Base-by-base conservation (phyloP, 1,140 invertebrate species). In the Coenobita brevimanus region DNA sequence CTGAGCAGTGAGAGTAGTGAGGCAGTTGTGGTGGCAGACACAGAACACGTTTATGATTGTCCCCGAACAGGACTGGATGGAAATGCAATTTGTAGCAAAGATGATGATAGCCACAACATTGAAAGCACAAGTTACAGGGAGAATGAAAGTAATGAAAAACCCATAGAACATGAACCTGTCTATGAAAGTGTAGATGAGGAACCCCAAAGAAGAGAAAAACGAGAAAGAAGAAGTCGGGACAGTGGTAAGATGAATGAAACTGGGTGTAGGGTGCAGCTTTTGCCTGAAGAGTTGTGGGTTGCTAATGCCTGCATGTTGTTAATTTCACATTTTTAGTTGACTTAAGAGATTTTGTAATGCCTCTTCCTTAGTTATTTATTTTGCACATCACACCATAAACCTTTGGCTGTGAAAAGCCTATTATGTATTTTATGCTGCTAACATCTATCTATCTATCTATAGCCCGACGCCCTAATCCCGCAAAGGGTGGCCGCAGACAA, bases 161-260 rank as follows among this genome's bases (percentile, higher is more conserved):
- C 30, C 46, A 24, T 30, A 50, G 78, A 38, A n/a, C 67, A 60
- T 17, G 85, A 87, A 50, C 85, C 85, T 30, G 57, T 87, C 64
- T 87, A 87, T 43, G 85, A 87, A 41, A 87, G 64, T 76, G 80
- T 87, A 64, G 85, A 87, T 24, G 85, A 80, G 24, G 60, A 60
- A 60, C 79, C 80, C 41, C 75, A 54, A 17, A 81, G 67, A 38
- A 36, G 36, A 41, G 67, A 73, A 71, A 87, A 46, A 36, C 78
- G 46, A 43, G 85, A 80, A 24, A 69, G 67, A 36, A 87, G 38
- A 50, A 64, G 43, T 38, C 76, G 50, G 30, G 85, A 87, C 43
- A 80, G 85, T 87, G 85, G 85, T 87, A 87, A 87, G 85, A 69
- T 30, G 46, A 71, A 36, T 41, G 64, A 13, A 54, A 33, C 15